Conservation (phyloP, 2,888 invertebrate genomes). For the Cinara cedri region DNA sequence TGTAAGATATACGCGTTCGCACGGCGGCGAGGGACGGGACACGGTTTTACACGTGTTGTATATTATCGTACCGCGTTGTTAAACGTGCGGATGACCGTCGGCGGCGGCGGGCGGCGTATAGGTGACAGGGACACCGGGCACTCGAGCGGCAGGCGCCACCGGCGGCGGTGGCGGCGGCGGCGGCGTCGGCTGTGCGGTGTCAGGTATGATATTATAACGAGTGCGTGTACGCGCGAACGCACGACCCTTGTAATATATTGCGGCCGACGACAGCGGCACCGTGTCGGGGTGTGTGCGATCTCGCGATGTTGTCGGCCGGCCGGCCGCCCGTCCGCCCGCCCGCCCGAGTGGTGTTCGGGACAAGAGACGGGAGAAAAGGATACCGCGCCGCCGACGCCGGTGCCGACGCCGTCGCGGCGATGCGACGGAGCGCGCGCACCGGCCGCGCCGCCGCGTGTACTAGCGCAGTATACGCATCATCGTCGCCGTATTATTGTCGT, state of each 20-base stretch:
- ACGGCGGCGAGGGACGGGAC: no score
- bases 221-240: neutral
- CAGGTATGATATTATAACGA: slow-evolving; percentile 23
- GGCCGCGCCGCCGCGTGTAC: slow-evolving; percentile 16
- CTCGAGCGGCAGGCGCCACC: slow-evolving; percentile 46
- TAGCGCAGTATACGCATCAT: no score
- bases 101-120: neutral
- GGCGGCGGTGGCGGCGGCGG: slow-evolving; percentile 5
- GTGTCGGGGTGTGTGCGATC: slow-evolving; percentile 17
- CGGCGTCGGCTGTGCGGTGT: neutral
- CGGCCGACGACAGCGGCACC: slow-evolving; percentile 32
- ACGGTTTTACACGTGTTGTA: neutral
- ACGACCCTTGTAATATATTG: neutral
- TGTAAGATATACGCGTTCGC: no score
- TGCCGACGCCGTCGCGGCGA: no score
- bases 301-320: neutral
- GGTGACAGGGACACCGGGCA: slow-evolving; percentile 34
- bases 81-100: neutral
- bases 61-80: neutral
- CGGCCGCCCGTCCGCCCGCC: no score
- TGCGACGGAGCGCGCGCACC: neutral
- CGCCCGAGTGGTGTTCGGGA: neutral
- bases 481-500: no score
- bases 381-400: no score
- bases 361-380: no score